Evolutionary conservation across 2,888 invertebrate genomes (phyloP), one percentile per base, ranked within the genome.

Genomic region (Synergus umbraculus): DNA sequence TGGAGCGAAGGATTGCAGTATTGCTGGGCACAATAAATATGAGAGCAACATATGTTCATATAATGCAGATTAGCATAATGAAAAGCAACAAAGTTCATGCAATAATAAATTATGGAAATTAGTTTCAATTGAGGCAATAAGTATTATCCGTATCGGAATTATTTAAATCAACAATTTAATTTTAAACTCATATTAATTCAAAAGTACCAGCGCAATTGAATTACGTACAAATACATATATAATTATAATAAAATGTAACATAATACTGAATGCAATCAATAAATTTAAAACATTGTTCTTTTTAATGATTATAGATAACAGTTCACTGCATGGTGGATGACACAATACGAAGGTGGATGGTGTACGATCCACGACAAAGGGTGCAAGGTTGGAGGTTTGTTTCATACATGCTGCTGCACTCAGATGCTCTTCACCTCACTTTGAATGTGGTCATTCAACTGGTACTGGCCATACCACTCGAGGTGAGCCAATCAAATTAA

Each of bases 341-440:
- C 78, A 86, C 88, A 73, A 86, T 86, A 76, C 89, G 89, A 82
- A 88, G 89, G 87, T 92, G 91, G 92, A 92, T 95, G 78, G 93
- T 95, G 82, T 95, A 94, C 91, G 94, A 95, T 86, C 95, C 95
- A 0, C 93, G 93, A 85, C 94, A 95, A 92, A 93, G 95, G 85
- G 92, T 93, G 67, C 94, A 97, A 91, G 93, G 96, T 44, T 98
- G 97, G 97, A 94, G 97, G 84, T 95, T 96, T 89, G 89, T 96
- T 79, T 95, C 96, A 65, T 97, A 97, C 92, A 96, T 96, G 93
- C 93, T 96, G 85, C 93, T 97, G 79, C 97, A 97, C 93, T 96
- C 96, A 78, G 96, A 95, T 92, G 93, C 94, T 87, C 93, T 95
- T 73, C 97, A 98, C 91, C 93, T 98, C 81, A 93, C 95, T 37